Evolutionary conservation across 2,888 invertebrate species (phyloP), one percentile per base, ranked within the genome.

Genomic region (Polymixis flavicincta): DNA sequence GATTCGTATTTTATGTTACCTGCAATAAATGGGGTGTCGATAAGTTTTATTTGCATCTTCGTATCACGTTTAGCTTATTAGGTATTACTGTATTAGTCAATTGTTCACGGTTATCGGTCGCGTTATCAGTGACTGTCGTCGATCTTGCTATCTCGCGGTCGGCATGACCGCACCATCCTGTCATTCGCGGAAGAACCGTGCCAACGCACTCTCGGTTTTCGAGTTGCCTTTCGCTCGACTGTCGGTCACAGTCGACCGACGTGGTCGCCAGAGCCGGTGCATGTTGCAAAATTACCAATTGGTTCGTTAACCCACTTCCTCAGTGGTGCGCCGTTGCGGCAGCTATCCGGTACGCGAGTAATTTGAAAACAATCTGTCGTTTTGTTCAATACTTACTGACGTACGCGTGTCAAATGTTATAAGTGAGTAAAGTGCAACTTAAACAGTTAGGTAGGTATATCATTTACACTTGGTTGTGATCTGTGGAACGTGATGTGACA

Each of bases 131-230:
- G 87, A 85, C 89, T 90, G 92, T 91, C 91, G 92, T 90, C 93
- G 92, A 95, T 95, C 95, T 95, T 90, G 90, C 91, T 95, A 95
- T 95, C 95, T 94, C 92, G 91, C 92, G 91, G 91, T 88, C 90
- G 93, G 89, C 89, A 88, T 91, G 93, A 91, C 91, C 90, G 90
- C 89, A 88, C 91, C 93, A 93, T 94, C 93, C 93, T 92, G 92
- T 89, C 95, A 95, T 93, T 96, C 92, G 93, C 92, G 93, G 92
- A 93, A 93, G 93, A 93, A 91, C 91, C 92, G 95, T 92, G 93
- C 92, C 92, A 92, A 93, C 93, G 94, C 92, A 94, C 95, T 95
- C 95, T 95, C 94, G 92, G 92, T 93, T 95, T 93, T 94, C 89
- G 89, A 90, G 90, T 90, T 90, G 93, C 95, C 95, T 95, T 95